phyloP scores from a whole-genome alignment of 2,113 vertebrate species.

The Anseranas semipalmata region DNA sequence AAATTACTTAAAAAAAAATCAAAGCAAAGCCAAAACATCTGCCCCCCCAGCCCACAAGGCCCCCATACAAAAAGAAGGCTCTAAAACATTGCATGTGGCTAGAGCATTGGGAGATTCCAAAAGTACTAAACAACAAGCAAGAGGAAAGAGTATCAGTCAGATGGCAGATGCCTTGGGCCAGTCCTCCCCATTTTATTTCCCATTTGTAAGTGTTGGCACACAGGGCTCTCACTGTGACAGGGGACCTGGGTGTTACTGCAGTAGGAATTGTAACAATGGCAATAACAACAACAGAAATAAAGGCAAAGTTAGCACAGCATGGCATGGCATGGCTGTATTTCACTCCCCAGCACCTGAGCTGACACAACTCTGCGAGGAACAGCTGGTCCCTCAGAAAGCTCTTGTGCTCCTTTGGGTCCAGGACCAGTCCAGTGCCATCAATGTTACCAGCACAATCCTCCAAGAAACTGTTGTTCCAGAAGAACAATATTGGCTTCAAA shows the following conservation, averaged over 20 bases:
- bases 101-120: background rate
- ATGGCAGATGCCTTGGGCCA: background rate
- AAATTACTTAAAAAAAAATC: background rate
- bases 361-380: background rate
- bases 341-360: background rate
- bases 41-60: too few species aligned
- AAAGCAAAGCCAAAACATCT: background rate
- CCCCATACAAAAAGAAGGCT: background rate
- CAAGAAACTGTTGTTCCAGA: background rate
- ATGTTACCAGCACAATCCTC: background rate
- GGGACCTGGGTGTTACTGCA: background rate
- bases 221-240: background rate
- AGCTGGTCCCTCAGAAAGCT: background rate
- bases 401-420: background rate
- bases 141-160: background rate
- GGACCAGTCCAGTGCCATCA: background rate
- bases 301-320: fast-evolving
- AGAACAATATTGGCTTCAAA: background rate
- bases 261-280: background rate
- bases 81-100: background rate
- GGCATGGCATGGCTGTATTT: fast-evolving
- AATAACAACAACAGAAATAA: background rate
- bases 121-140: background rate
- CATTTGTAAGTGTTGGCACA: background rate
- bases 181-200: background rate